Base-by-base conservation (phyloP, 1,140 invertebrate genomes). In the Drosophila sechellia region DNA sequence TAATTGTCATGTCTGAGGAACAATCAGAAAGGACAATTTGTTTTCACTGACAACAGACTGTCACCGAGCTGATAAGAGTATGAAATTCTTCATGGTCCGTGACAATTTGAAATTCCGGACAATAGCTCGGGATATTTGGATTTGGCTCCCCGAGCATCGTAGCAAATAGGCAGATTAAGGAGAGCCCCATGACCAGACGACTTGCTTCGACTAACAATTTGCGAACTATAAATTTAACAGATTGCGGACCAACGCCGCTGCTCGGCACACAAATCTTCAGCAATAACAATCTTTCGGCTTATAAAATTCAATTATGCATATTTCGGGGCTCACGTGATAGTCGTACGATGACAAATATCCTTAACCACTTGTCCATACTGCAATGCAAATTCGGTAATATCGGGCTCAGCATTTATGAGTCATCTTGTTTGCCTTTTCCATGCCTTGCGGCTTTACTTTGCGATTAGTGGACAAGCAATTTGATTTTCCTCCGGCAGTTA, bases 261-360 rank as follows among this genome's bases (percentile, higher is more conserved):
- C 68, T 81, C 58, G 48, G 59, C 70, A 79, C 53, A 72, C 74
- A 86, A 79, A 79, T 79, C 66, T 72, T 49, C 59, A 73, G 75
- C 48, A 86, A 86, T 79, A 86, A 87, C 75, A 86, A 75, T 79
- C 75, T 73, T 70, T 69, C 50, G 66, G 79, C 52, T 69, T 87
- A 77, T 87, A 77, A 86, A 83, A 87, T 87, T 86, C 79, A 86
- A 86, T 86, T 86, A 86, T 87, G 83, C 71, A 89, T 68, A 76
- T 61, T 64, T 49, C 48, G 48, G 63, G 42, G 70, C 70, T 54
- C 60, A 66, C 74, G 61, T 75, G 60, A 72, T 48, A 13, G 49
- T 35, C 49, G 31, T 52, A 17, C 31, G 22, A 57, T 58, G 52
- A 20, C 56, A 46, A 17, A 56, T 37, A 45, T 20, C 31, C 34